Evolutionary conservation across 2,888 invertebrate species (phyloP), one percentile per base, ranked within the genome.

Genomic region (Folsomia candida): DNA sequence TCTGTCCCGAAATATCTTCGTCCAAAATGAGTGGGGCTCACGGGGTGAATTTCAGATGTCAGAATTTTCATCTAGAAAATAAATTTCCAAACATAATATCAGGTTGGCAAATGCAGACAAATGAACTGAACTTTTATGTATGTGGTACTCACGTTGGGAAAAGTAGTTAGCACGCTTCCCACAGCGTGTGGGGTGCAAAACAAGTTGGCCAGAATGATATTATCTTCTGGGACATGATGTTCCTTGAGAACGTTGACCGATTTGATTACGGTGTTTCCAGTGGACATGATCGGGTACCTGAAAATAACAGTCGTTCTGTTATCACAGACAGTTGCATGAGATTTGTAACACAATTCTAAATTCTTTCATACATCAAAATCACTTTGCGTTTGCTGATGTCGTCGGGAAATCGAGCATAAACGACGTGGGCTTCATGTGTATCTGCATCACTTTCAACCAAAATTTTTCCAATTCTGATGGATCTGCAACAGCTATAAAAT

Each of bases 1-100:
- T 97, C 97, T 69, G 98, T 98, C 78, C 98, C 98, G 85, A 99
- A 99, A 85, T 99, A 99, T 84, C 94, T 97, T 84, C 94, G 93
- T 66, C 98, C 97, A 85, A 99, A 99, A 84, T 98, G 97, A 85
- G 94, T 96, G 9, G 98, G 98, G 9, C 97, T 95, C 1, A 96
- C 91, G 0, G 91, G 91, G 83, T 97, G 93, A 27, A 99, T 87
- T 84, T 99, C 98, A 0, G 97, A 94, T 0, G 98, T 97, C 70
- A 99, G 86, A 80, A 98, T 94, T 83, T 92, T 96, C 90, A 99
- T 89, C 86, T 90, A 86, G 24, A 83, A 83, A 51, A 63, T 64
- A 58, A 69, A 54, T 59, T 29, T 69, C 26, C 22, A 68, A 68
- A 24, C 11, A 20, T 20, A 26, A n/a, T 20, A 57, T 57, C 26